Evolutionary conservation across 2,113 vertebrate species (phyloP), one percentile per base, ranked within the genome.

Genomic region (Takifugu bimaculatus): DNA sequence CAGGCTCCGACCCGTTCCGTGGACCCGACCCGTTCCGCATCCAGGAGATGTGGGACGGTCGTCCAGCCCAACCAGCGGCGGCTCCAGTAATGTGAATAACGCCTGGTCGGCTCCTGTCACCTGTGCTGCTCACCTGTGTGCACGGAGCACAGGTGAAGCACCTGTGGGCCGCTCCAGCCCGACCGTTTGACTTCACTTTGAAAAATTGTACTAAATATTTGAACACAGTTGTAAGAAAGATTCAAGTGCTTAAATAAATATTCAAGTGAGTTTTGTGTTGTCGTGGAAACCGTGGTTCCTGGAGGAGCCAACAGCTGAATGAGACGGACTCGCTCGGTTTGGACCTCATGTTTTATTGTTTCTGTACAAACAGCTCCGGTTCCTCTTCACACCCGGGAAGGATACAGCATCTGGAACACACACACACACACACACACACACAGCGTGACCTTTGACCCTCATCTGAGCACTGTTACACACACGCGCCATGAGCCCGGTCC

Each of bases 331-430:
- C 20, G 20, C 20, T 20, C 20, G 50, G 3, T 54, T 52, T 48
- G 35, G 3, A 56, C 12, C n/a, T 39, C 6, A 65, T 66, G 32
- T 27, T 91, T 84, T 90, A 89, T 90, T 90, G 78, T 87, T 88
- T 90, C 83, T 89, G 85, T 88, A 91, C 83, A 89, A 89, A 86
- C 61, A 73, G 50, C 54, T 28, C 27, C 53, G 6, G 1, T 2
- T 66, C 61, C 15, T 67, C 76, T 4, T 96, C 89, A 98, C 75
- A 98, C 91, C 50, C 94, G 92, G 25, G 96, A 98, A 4, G 96
- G 96, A 72, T 98, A 98, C 92, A 98, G 92, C 96, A 98, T 98
- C 96, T 98, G 91, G 48, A 81, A 20, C 20, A 20, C 20, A 20
- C 20, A 20, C n/a, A n/a, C n/a, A n/a, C n/a, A n/a, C 20, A 20